A percentile compares a stretch with the other conserved stretches of the same genome.
Evolutionary conservation across 2,113 vertebrate species (phyloP).

Genomic region (Pheucticus melanocephalus): DNA sequence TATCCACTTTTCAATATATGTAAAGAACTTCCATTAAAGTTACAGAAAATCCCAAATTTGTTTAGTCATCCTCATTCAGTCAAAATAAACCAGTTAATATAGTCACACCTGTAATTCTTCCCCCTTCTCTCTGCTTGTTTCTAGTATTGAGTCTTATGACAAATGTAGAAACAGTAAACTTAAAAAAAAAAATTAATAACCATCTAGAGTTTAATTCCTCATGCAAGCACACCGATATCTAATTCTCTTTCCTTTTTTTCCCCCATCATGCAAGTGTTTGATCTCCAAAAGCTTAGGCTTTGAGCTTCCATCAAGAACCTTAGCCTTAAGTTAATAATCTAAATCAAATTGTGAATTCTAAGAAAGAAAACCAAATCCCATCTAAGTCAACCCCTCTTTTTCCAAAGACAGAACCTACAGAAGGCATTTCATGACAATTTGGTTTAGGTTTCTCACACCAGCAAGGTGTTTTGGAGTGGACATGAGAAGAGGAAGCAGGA

Average conservation of each 20-base stretch:
- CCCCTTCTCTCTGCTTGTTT: neutral
- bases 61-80: neutral
- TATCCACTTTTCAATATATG: rapidly evolving
- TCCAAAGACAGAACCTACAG: neutral
- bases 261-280: neutral
- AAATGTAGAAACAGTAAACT: neutral
- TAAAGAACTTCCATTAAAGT: neutral
- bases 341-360: neutral
- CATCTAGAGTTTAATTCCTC: neutral
- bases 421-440: neutral
- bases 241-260: rapidly evolving
- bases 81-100: neutral
- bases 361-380: neutral
- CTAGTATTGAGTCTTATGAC: neutral
- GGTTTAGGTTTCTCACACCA: neutral
- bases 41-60: neutral
- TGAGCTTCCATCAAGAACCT: neutral
- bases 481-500: neutral
- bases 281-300: neutral
- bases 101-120: neutral
- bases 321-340: neutral
- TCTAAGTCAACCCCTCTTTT: neutral
- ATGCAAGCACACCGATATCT: neutral
- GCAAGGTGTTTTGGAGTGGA: neutral
- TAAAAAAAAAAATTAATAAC: neutral